These are phyloP conservation scores for Notodonta ziczac DNA, from an alignment of 2,888 invertebrate genomes.

Conservation along the genomic window DNA sequence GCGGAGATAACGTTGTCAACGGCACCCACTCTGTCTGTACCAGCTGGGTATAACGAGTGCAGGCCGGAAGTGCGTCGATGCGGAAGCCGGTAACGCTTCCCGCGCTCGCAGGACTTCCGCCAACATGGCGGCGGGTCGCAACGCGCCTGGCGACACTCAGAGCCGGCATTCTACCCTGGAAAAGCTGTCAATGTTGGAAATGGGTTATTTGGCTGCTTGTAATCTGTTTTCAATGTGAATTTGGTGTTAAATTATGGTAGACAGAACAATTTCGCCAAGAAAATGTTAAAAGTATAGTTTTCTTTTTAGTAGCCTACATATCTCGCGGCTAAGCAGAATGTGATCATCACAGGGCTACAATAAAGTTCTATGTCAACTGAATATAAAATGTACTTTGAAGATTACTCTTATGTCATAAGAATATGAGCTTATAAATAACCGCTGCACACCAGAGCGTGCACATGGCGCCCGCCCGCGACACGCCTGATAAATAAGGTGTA, in stretches of 20 bases:
- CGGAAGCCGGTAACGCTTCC: constrained; percentile 55
- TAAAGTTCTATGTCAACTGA: too few species aligned
- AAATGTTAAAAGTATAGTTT: not conserved
- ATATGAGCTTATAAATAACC: not conserved
- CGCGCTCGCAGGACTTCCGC: constrained; percentile 53
- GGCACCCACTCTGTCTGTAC: constrained; percentile 30
- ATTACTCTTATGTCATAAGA: not conserved
- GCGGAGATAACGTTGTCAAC: constrained; percentile 5
- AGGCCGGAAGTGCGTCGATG: constrained; percentile 57
- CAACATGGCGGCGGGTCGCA: constrained; percentile 39
- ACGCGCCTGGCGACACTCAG: constrained; percentile 15
- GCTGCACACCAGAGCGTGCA: not conserved
- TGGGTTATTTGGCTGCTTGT: not conserved
- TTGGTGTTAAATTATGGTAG: not conserved
- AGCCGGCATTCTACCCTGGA: constrained; percentile 17
- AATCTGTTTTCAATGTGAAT: not conserved
- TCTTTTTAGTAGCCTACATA: too few species aligned
- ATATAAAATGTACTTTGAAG: not conserved
- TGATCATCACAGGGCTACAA: too few species aligned
- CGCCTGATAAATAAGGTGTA: not conserved
- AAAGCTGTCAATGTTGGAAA: constrained; percentile 26
- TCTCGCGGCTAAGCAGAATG: too few species aligned
- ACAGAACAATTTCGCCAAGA: not conserved
- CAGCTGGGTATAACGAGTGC: constrained; percentile 42
- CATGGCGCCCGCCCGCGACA: not conserved